Evolutionary conservation across 2,113 vertebrate species (phyloP).

Genomic region (Zosterops japonicus): DNA sequence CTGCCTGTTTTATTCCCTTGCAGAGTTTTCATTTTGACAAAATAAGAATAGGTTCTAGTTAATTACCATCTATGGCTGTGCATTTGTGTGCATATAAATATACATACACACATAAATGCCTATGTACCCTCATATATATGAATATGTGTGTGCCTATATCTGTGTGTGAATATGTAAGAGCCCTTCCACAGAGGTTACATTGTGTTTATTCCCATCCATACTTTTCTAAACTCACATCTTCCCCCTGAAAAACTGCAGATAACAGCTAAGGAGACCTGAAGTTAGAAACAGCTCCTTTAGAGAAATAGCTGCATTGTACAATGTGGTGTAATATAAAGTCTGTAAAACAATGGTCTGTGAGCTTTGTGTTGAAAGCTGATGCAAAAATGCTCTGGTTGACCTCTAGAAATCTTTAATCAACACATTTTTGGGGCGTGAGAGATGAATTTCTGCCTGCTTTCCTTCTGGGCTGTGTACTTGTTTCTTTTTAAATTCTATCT

Average conservation of each 20-base stretch:
- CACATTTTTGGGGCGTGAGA: rapidly evolving
- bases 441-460: neutral
- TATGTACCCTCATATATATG: rapidly evolving
- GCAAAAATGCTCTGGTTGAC: neutral
- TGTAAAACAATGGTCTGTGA: neutral
- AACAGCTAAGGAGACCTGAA: neutral
- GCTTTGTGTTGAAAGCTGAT: neutral
- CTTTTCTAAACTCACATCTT: neutral
- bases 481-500: neutral
- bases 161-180: neutral
- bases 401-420: neutral
- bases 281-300: neutral
- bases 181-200: neutral
- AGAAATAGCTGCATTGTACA: neutral
- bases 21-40: neutral
- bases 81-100: neutral
- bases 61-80: neutral
- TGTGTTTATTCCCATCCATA: neutral
- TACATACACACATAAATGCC: too few species aligned
- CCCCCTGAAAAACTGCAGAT: neutral
- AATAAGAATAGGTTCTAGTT: neutral
- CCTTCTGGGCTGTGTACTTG: neutral
- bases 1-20: neutral
- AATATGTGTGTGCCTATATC: neutral
- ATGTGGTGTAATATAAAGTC: neutral